Conservation (phyloP, 2,888 invertebrate genomes). For the Rotaria macrura region DNA sequence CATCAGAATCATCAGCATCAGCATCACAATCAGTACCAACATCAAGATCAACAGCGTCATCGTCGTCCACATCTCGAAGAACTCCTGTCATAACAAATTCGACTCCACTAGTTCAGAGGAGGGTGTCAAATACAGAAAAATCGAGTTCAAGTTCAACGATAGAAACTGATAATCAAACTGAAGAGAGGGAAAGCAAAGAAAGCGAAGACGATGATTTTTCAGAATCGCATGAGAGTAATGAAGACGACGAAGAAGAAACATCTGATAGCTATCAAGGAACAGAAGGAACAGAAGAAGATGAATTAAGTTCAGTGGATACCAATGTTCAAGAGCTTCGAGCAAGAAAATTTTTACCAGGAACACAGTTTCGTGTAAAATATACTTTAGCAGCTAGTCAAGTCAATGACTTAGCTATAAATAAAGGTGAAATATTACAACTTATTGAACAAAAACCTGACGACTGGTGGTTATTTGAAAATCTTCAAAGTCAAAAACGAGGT, state of each 20-base stretch:
- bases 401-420: neutral
- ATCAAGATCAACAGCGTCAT: neutral
- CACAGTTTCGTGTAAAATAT: neutral
- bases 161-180: neutral
- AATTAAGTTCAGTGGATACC: neutral
- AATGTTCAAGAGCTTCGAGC: neutral
- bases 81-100: neutral
- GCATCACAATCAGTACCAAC: neutral
- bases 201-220: too few relatives aligned
- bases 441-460: neutral
- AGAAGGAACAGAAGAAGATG: neutral
- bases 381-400: neutral
- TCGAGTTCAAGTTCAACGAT: too few relatives aligned
- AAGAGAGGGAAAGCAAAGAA: too few relatives aligned
- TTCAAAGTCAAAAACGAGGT: neutral
- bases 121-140: too few relatives aligned
- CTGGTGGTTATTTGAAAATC: slow-evolving; percentile 5
- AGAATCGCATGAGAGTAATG: too few relatives aligned
- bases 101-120: too few relatives aligned
- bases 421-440: neutral
- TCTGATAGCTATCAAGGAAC: neutral
- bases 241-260: neutral
- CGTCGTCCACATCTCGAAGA: neutral
- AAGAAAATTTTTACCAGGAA: neutral
- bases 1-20: too few relatives aligned